Base-by-base conservation (phyloP, 2,797 vertebrate species). In the Lagodon rhomboides region DNA sequence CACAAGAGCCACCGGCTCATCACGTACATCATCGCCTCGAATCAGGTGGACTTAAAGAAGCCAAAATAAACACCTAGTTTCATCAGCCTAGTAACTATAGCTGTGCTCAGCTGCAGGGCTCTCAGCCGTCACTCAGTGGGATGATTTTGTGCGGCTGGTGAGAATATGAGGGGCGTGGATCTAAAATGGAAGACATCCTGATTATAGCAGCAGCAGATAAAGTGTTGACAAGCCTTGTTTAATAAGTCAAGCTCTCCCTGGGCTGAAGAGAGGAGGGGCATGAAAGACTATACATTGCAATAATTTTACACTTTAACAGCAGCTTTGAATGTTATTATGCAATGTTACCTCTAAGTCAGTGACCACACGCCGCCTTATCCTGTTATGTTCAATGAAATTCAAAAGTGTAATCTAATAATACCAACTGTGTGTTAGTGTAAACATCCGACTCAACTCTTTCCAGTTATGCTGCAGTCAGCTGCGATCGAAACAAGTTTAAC, bases 101-200 rank as follows among this genome's bases (percentile, higher is more conserved):
- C 90, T 80, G 47, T 6, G 34, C 77, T 79, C 71, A 49, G 71
- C 81, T 68, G 77, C 66, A 49, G 62, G n/a, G 46, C 59, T 62
- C 86, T 72, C 83, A 70, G 77, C 49, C 66, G 68, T 85, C 87
- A 85, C 82, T 87, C 85, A 84, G 65, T 76, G 68, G 50, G 83
- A 13, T 4, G 58, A 80, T 84, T 58, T 30, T n/a, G 49, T 62
- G 73, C n/a, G 68, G 62, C 77, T 82, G 68, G 64, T 80, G 82
- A 75, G 67, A 74, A 82, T 72, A 70, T 6, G 68, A 79, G 49
- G 69, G 62, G 63, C 3, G 38, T 63, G 81, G 58, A 27, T 77
- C 69, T 77, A 59, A 85, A 88, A 91, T 87, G 85, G 78, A 87
- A 87, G 83, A 91, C 89, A 87, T 93, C 89, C 86, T 86, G 65